A percentile compares a stretch with the other conserved stretches of the same genome.
phyloP scores from a whole-genome alignment of 2,888 invertebrate species.

The Odontothrips loti region DNA sequence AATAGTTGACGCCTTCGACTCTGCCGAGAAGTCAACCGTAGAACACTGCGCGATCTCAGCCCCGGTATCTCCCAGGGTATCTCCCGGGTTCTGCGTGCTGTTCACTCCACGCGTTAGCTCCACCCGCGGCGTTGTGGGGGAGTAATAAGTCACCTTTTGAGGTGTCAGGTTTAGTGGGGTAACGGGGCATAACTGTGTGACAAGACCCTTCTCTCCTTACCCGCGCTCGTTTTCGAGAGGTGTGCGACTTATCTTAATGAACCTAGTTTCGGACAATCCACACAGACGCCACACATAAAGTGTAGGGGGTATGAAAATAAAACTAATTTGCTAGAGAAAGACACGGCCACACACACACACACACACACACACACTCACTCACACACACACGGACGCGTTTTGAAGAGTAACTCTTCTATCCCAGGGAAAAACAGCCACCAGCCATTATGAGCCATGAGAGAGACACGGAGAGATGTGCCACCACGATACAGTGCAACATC shows the following conservation, averaged over 20 bases:
- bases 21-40: too few relatives aligned
- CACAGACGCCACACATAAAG: neutral
- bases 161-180: too few relatives aligned
- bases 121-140: too few relatives aligned
- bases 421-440: neutral
- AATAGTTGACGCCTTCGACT: too few relatives aligned
- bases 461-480: neutral
- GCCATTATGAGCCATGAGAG: neutral
- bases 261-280: neutral
- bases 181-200: too few relatives aligned
- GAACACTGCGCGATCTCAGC: too few relatives aligned
- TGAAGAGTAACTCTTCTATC: neutral
- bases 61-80: too few relatives aligned
- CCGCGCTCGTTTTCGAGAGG: too few relatives aligned
- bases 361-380: neutral
- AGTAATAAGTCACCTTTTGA: too few relatives aligned
- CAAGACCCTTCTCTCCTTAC: too few relatives aligned
- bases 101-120: too few relatives aligned
- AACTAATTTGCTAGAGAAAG: conserved; percentile 6
- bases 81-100: too few relatives aligned
- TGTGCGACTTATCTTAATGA: neutral
- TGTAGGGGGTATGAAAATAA: neutral
- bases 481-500: neutral
- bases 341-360: neutral
- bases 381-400: neutral